Evolutionary conservation across 2,797 vertebrate genomes (phyloP), one percentile per base, ranked within the genome.

Genomic region (Protosalanx chinensis): DNA sequence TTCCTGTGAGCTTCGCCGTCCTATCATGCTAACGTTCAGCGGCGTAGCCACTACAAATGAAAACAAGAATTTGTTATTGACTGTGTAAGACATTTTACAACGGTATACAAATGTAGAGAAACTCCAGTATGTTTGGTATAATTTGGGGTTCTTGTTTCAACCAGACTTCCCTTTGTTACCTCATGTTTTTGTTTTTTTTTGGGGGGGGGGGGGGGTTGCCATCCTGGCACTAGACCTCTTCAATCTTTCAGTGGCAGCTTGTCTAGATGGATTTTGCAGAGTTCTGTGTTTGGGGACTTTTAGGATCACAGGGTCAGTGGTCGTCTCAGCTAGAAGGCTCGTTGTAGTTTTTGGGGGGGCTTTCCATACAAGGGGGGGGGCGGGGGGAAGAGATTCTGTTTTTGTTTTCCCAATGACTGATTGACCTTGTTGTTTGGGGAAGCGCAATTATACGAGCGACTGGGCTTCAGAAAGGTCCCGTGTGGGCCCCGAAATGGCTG

Each of bases 261-360:
- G 18, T 53, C 51, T 64, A 4, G 64, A 20, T 15, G 29, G 59
- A 72, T 35, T 78, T 65, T 23, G 29, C 70, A 76, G 71, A 75
- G 71, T 33, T 82, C 61, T 75, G 73, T 78, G 72, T 27, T 23
- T 70, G 2, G 75, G 76, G 79, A 81, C 82, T 41, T 35, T 41
- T 67, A 65, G 74, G 73, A 73, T 79, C 80, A 82, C 61, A 30
- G 18, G 86, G 84, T 85, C 84, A 75, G 30, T 49, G 61, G 4
- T 66, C 72, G 62, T 75, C 79, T 77, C 64, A 78, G 79, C 72
- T 74, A 64, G 37, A 61, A 51, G 77, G 76, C 77, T 87, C 84
- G 75, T 87, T 87, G 86, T 79, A 64, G 75, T 78, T 87, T 86
- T 84, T 85, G 78, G 85, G 85, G 71, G 79, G 84, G 69, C 75